Base-by-base conservation (phyloP, 2,888 invertebrate genomes). In the Steinernema scapterisci region DNA sequence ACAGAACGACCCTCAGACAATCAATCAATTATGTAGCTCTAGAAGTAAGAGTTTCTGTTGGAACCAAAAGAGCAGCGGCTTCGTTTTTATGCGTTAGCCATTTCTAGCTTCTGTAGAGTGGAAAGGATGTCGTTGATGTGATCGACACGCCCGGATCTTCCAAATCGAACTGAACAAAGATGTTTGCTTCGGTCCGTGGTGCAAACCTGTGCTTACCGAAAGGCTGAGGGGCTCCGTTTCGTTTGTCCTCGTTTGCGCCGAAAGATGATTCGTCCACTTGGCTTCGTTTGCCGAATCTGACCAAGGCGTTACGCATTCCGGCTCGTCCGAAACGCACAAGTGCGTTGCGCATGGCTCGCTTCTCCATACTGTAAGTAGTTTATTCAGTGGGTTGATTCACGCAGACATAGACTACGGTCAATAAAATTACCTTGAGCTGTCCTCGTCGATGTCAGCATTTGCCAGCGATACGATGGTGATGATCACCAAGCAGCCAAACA, bases 321-420 rank as follows among this genome's bases (percentile, higher is more conserved):
- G 83, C 81, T 63, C 83, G 75, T 43, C 83, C 83, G 73, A 83
- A 83, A 44, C 83, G 80, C 38, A 83, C 82, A 54, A 83, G 77
- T 19, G 83, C 83, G 73, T 83, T 83, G 72, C 83, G 79, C 83
- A 83, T 83, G 13, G 83, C 82, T 52, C 83, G 79, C 74, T 83
- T 83, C 71, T 83, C 83, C 54, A 77, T 56, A 43, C 83, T 83
- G 63, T 0, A 77, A 51, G n/a, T 1, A 38, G 38, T 9, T 3
- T 6, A 38, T 38, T 38, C 9, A 38, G 5, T 6, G 9, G 38
- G n/a, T n/a, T 16, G 63, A 31, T 1, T 16, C 27, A 1, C 21
- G 54, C 13, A 21, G 3, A 63, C 38, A n/a, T n/a, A n/a, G n/a
- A n/a, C n/a, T n/a, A n/a, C n/a, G n/a, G n/a, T 16, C 16, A 31